phyloP scores from a whole-genome alignment of 2,113 vertebrate genomes.

The Etheostoma spectabile region DNA sequence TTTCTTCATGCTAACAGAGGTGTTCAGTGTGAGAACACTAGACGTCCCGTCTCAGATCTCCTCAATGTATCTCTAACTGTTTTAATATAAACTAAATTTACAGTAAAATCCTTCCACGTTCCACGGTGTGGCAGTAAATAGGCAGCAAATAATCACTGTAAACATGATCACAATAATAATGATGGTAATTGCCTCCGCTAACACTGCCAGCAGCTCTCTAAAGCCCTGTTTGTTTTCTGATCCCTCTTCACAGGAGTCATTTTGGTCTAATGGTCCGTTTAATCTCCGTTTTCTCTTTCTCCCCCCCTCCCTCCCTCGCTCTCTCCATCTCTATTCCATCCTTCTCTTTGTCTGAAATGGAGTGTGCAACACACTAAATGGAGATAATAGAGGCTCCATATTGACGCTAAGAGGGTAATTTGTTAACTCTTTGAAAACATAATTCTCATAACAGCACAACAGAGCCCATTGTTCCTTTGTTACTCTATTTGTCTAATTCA shows the following conservation, averaged over 20 bases:
- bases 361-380: slow-evolving; percentile 53
- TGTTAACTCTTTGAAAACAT: slow-evolving; percentile 61
- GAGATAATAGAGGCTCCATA: slow-evolving; percentile 62
- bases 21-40: background rate
- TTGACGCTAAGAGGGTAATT: slow-evolving; percentile 63
- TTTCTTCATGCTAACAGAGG: background rate
- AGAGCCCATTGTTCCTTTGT: slow-evolving; percentile 39
- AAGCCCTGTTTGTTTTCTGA: slow-evolving; percentile 72
- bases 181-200: slow-evolving; percentile 44
- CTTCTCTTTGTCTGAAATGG: slow-evolving; percentile 59
- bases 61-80: background rate
- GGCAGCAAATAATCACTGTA: slow-evolving; percentile 53
- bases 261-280: slow-evolving; percentile 76
- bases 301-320: slow-evolving; percentile 8
- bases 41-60: background rate
- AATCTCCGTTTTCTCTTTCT: slow-evolving; percentile 48
- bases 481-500: slow-evolving; percentile 23
- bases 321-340: slow-evolving; percentile 46
- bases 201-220: slow-evolving; percentile 57
- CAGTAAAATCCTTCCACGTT: background rate
- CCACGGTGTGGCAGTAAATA: slow-evolving; percentile 23
- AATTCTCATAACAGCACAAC: slow-evolving; percentile 45
- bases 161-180: slow-evolving; percentile 67
- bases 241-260: slow-evolving; percentile 74
- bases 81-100: background rate